Conservation (phyloP, 2,888 invertebrate genomes). For the Poecilus cupreus region DNA sequence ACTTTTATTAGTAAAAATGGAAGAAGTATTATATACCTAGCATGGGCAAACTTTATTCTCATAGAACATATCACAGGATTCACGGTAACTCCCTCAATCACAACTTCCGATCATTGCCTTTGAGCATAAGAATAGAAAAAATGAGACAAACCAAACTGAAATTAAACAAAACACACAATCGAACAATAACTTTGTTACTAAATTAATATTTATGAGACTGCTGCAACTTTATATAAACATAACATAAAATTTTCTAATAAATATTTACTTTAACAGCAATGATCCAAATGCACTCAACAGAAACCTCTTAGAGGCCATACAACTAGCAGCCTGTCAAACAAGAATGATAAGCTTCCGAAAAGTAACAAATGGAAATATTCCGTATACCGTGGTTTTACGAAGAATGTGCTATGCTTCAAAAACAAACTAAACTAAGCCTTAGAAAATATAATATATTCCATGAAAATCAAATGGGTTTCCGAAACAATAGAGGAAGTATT, state of each 20-base stretch:
- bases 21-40: neutral
- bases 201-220: neutral
- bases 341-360: too few relatives aligned
- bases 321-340: too few relatives aligned
- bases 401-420: too few relatives aligned
- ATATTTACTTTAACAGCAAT: neutral
- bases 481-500: neutral
- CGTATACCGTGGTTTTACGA: too few relatives aligned
- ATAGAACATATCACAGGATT: neutral
- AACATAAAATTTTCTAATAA: neutral
- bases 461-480: neutral
- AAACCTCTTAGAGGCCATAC: too few relatives aligned
- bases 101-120: neutral
- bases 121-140: neutral
- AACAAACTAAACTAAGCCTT: too few relatives aligned
- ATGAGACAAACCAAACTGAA: neutral
- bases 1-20: neutral
- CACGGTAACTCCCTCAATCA: neutral
- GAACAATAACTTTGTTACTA: neutral
- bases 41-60: neutral
- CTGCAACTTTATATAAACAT: neutral
- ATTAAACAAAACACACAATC: neutral
- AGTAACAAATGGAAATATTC: too few relatives aligned
- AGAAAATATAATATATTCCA: neutral
- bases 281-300: neutral